A percentile compares a stretch with the other conserved stretches of the same genome.
Conservation (phyloP, 1,140 invertebrate genomes). For the Hylaeus volcanicus region DNA sequence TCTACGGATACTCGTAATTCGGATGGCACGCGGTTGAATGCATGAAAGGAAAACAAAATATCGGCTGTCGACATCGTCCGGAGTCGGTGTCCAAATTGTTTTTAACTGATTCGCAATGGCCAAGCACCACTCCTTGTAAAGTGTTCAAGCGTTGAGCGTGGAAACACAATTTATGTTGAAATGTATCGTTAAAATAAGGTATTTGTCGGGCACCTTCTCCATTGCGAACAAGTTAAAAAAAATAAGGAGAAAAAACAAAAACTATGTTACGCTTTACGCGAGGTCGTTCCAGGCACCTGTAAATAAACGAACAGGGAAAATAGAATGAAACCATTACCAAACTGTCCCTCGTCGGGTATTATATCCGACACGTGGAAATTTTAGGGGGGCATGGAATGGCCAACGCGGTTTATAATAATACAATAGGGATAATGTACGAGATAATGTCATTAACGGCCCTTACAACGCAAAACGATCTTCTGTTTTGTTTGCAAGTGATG, state of each 20-base stretch:
- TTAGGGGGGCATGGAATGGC: slow-evolving; percentile 29
- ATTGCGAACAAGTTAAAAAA: slow-evolving; percentile 32
- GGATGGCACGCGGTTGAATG: slow-evolving; percentile 3
- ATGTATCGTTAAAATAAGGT: slow-evolving; percentile 25
- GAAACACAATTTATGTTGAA: slow-evolving; percentile 30
- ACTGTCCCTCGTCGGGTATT: slow-evolving; percentile 3
- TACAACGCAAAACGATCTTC: slow-evolving; percentile 35
- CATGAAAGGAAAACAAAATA: not conserved
- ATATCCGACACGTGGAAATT: not conserved
- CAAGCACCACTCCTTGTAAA: slow-evolving; percentile 4
- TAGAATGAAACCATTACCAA: not conserved
- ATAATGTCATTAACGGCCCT: slow-evolving; percentile 20
- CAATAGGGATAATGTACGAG: slow-evolving; percentile 29
- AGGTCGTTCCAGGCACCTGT: slow-evolving; percentile 26
- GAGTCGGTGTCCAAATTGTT: slow-evolving; percentile 17
- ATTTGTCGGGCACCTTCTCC: not conserved
- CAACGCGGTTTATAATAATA: slow-evolving; percentile 42
- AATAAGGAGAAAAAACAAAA: slow-evolving; percentile 16
- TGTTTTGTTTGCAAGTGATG: slow-evolving; percentile 43
- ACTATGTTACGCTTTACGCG: slow-evolving; percentile 44
- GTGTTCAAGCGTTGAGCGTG: slow-evolving; percentile 48
- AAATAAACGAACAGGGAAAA: not conserved
- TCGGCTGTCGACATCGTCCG: slow-evolving; percentile 14
- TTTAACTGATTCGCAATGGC: slow-evolving; percentile 41
- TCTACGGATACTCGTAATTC: slow-evolving; percentile 18